Base-by-base conservation (phyloP, 2,797 vertebrate genomes). In the Eurystomus glaucurus region DNA sequence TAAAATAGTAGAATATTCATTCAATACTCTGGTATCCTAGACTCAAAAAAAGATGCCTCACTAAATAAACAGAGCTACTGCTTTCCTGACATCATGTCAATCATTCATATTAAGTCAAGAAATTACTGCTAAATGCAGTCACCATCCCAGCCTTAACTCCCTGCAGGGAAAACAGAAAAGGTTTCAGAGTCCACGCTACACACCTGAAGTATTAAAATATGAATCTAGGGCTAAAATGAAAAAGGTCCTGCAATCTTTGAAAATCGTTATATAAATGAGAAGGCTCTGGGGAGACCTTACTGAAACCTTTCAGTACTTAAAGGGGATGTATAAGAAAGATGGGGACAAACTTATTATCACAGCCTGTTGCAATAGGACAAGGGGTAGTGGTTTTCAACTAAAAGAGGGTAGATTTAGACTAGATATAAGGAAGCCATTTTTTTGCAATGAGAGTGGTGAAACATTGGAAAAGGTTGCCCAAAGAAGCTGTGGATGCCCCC, bases 31-130 rank as follows among this genome's bases (percentile, higher is more conserved):
- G 9, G 13, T 78, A 64, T 69, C 15, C 23, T 69, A 39, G n/a
- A 70, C 15, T 60, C 9, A 62, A 45, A 66, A 46, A 54, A n/a
- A 35, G 5, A 58, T 22, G 11, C 9, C 21, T 68, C 60, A 52
- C 41, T 88, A 88, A 82, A 58, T 71, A 72, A 77, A 85, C 31
- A 69, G 22, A 69, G 23, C 35, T 89, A 48, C 39, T 29, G 18
- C 17, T 89, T 69, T 78, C 15, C 66, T 82, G 46, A 68, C 37
- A 33, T 46, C 6, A 1, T n/a, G 35, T 51, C 29, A 65, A 37
- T 22, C 8, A 75, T 45, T 60, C 7, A 3, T 54, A 60, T 50
- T 79, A 65, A 69, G 45, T 69, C 45, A 79, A 83, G 15, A 69
- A 90, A 75, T 55, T 69, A 15, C 35, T 74, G 39, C 57, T 54